A percentile compares a stretch with the other conserved stretches of the same genome.
Evolutionary conservation across 2,113 vertebrate genomes (phyloP).

Genomic region (Arizona elegans): DNA sequence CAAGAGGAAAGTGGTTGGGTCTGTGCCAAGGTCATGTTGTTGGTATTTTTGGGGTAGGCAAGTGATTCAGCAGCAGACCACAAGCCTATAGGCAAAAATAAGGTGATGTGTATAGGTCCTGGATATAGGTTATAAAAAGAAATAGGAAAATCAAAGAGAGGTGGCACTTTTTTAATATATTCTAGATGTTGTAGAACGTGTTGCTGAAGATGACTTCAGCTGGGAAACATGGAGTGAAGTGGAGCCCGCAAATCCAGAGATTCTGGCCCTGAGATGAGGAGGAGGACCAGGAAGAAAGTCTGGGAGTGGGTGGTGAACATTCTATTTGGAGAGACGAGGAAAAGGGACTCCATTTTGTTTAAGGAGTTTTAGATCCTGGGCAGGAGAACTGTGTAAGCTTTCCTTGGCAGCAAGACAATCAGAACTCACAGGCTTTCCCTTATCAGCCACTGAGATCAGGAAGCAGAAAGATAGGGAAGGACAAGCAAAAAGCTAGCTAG

Average conservation of each 20-base stretch:
- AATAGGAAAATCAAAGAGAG: too few relatives aligned
- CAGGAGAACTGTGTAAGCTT: background rate
- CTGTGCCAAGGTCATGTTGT: background rate
- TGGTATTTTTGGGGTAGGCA: background rate
- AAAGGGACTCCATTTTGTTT: background rate
- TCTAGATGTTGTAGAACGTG: too few relatives aligned
- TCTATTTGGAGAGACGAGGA: background rate
- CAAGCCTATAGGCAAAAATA: background rate
- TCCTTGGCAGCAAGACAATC: background rate
- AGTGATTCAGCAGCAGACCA: background rate
- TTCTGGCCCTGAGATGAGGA: background rate
- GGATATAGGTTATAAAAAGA: background rate
- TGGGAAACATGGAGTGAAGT: background rate
- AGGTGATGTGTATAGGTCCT: too few relatives aligned
- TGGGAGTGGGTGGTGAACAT: background rate
- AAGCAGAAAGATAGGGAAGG: too few relatives aligned
- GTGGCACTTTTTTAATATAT: too few relatives aligned
- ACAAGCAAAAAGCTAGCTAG: too few relatives aligned
- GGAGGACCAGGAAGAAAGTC: background rate
- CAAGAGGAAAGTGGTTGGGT: background rate
- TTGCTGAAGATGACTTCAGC: background rate
- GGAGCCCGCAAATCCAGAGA: background rate
- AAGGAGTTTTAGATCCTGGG: too few relatives aligned
- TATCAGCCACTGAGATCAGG: too few relatives aligned
- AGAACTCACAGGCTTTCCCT: too few relatives aligned